A percentile compares a stretch with the other conserved stretches of the same genome.
These are phyloP conservation scores for Lucilia cuprina DNA, from an alignment of 1,140 invertebrate genomes.

Conservation along the genomic window DNA sequence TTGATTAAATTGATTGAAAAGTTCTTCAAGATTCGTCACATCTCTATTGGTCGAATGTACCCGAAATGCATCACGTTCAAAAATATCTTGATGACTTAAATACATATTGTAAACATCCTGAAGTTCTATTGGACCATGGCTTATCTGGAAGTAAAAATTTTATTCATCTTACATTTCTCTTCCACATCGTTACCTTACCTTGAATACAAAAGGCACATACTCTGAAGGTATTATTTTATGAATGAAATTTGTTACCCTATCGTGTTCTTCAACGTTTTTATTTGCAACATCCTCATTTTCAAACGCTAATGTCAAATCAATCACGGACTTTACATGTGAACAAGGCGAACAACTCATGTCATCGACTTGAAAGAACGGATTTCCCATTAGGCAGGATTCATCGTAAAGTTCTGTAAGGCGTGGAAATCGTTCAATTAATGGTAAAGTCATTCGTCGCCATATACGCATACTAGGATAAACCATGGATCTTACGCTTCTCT, in stretches of 20 bases:
- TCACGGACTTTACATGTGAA: conserved; percentile 68
- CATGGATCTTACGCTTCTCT: conserved; percentile 64
- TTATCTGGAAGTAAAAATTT: conserved; percentile 49
- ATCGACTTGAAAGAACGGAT: conserved; percentile 73
- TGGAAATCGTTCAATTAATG: conserved; percentile 64
- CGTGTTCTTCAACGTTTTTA: not conserved
- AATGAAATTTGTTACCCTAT: not conserved
- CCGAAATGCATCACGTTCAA: conserved; percentile 65
- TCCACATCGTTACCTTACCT: conserved; percentile 30
- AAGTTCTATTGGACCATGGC: conserved; percentile 58
- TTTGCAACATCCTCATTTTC: not conserved
- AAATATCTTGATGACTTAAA: conserved; percentile 61
- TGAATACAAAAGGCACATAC: conserved; percentile 52
- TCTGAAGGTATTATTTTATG: conserved; percentile 30
- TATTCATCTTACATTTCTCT: not conserved
- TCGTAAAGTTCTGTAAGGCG: conserved; percentile 70
- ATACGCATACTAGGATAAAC: conserved; percentile 66
- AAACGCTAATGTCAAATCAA: conserved; percentile 39
- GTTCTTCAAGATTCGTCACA: conserved; percentile 58
- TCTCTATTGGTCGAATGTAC: conserved; percentile 64
- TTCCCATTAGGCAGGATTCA: conserved; percentile 75
- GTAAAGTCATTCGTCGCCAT: conserved; percentile 64
- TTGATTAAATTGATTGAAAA: conserved; percentile 56
- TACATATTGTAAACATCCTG: conserved; percentile 64
- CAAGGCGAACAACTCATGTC: conserved; percentile 77